Percentiles rank a stretch among this genome's conserved stretches.
Evolutionary conservation across 2,113 vertebrate species (phyloP).

Genomic region (Sinocyclocheilus rhinocerous): DNA sequence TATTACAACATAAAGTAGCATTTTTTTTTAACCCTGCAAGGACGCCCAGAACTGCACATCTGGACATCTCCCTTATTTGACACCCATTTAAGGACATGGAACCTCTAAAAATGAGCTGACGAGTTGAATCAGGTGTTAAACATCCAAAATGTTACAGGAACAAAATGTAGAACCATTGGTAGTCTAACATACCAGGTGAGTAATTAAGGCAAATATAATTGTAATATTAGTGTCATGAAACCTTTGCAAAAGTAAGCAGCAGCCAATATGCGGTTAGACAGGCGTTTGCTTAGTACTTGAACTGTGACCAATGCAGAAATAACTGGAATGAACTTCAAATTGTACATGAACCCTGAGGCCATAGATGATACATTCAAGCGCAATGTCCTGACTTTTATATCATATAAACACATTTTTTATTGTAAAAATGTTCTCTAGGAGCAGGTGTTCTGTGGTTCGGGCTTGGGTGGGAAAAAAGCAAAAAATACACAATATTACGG

Average conservation of each 20-base stretch:
- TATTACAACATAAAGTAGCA: background rate
- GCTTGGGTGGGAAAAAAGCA: too few relatives aligned
- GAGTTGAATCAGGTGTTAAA: background rate
- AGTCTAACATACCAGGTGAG: background rate
- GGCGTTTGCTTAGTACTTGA: background rate
- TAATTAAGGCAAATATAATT: background rate
- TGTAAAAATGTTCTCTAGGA: background rate
- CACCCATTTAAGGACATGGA: background rate
- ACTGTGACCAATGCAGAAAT: background rate
- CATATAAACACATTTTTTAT: background rate
- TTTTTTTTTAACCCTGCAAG: background rate
- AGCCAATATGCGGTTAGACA: background rate
- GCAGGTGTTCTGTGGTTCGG: background rate
- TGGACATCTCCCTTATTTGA: background rate
- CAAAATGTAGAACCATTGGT: background rate
- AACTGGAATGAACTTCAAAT: background rate
- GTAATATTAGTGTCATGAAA: background rate
- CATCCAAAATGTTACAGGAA: background rate
- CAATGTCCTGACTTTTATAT: background rate
- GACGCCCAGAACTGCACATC: background rate
- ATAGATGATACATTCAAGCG: background rate
- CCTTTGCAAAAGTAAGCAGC: background rate
- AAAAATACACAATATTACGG: background rate
- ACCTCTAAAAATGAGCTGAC: background rate
- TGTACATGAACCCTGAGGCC: background rate